These are phyloP conservation scores for Oryzias melastigma DNA, from an alignment of 2,113 vertebrate genomes.

Conservation along the genomic window DNA sequence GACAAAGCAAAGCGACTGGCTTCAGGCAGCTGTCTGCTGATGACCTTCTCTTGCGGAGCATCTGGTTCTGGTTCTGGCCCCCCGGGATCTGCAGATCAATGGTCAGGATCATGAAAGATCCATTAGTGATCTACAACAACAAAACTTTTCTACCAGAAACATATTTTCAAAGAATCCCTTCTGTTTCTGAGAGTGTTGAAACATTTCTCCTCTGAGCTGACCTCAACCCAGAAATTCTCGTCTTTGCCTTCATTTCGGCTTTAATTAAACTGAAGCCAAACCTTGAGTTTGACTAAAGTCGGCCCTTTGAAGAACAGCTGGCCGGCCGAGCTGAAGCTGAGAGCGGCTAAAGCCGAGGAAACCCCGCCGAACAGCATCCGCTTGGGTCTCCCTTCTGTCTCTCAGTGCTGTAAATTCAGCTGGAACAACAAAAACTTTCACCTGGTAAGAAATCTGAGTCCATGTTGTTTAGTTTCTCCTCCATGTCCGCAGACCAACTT, in stretches of 20 bases:
- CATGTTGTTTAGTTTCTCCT: constrained; percentile 25
- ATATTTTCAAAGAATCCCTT: neutral
- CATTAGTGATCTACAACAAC: neutral
- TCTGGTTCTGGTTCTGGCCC: constrained; percentile 19
- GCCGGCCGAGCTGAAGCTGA: too few relatives aligned
- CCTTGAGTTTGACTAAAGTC: too few relatives aligned
- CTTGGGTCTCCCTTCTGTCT: neutral
- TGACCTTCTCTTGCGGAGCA: constrained; percentile 13
- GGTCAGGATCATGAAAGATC: neutral
- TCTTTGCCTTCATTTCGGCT: too few relatives aligned
- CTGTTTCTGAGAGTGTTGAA: too few relatives aligned
- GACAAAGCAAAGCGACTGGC: constrained; percentile 85
- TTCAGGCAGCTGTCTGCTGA: constrained; percentile 77
- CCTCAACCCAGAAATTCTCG: too few relatives aligned
- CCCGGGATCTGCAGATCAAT: constrained; percentile 61
- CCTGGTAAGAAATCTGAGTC: constrained; percentile 44
- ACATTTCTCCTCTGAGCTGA: too few relatives aligned
- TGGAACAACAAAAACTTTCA: constrained; percentile 3
- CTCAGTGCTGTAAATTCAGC: neutral
- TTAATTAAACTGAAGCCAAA: too few relatives aligned
- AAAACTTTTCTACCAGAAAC: neutral
- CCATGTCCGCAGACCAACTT: constrained; percentile 54
- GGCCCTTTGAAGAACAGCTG: too few relatives aligned
- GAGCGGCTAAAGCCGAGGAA: too few relatives aligned
- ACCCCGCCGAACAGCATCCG: too few relatives aligned